Percentiles rank a stretch among this genome's conserved stretches.
phyloP scores from a whole-genome alignment of 2,797 vertebrate genomes.

The Tenualosa thibaudeaui region DNA sequence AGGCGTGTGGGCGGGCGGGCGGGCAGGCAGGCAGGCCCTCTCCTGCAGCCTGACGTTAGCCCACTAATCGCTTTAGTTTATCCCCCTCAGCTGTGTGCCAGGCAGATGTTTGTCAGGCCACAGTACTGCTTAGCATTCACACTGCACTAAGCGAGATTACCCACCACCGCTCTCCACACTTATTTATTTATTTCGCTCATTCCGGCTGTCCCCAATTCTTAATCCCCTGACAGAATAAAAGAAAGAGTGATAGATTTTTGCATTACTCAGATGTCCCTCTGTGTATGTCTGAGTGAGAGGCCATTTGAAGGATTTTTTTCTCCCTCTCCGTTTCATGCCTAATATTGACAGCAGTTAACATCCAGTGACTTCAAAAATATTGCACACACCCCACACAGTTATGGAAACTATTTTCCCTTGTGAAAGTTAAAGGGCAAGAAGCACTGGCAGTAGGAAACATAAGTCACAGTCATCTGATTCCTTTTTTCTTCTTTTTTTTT shows the following conservation, averaged over 20 bases:
- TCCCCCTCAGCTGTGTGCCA: slow-evolving; percentile 65
- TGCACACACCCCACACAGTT: slow-evolving; percentile 29
- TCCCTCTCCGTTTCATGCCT: background rate
- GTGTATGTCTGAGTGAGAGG: background rate
- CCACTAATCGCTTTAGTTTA: slow-evolving; percentile 78
- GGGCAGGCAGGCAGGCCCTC: slow-evolving; percentile 37
- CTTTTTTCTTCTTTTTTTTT: slow-evolving; percentile 18
- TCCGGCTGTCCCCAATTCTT: slow-evolving; percentile 59
- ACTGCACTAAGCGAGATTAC: slow-evolving; percentile 71
- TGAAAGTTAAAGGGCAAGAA: slow-evolving; percentile 43
- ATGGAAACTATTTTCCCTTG: slow-evolving; percentile 43
- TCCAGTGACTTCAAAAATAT: background rate
- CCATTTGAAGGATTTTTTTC: slow-evolving; percentile 26
- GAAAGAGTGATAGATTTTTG: slow-evolving; percentile 32
- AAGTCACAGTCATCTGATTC: slow-evolving; percentile 42
- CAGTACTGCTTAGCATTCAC: slow-evolving; percentile 68
- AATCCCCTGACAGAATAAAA: slow-evolving; percentile 60
- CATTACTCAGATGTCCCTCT: background rate
- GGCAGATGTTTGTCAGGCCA: slow-evolving; percentile 75
- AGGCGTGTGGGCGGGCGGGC: background rate
- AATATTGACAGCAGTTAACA: background rate
- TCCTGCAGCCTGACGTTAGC: slow-evolving; percentile 59
- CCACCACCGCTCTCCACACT: slow-evolving; percentile 56
- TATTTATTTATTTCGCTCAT: slow-evolving; percentile 65
- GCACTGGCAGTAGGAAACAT: slow-evolving; percentile 42